Evolutionary conservation across 2,797 vertebrate genomes (phyloP).

Genomic region (Chloroceryle amazona): DNA sequence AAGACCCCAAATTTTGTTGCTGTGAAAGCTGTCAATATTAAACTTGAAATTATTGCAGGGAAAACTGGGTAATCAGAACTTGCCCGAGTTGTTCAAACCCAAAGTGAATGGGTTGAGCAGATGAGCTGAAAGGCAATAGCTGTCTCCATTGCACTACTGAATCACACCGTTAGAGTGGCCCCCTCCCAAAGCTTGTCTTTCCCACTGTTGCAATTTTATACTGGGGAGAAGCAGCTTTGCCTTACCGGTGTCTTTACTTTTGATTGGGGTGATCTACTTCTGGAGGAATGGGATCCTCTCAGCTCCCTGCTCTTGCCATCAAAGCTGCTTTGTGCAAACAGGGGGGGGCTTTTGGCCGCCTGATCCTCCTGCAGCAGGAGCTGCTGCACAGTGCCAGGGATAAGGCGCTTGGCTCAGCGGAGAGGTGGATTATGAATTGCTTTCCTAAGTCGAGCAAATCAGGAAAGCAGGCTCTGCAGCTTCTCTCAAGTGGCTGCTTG

Average conservation of each 20-base stretch:
- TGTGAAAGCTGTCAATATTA: background rate
- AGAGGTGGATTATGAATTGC: background rate
- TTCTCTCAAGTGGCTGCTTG: background rate
- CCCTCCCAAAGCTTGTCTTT: background rate
- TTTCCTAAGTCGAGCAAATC: background rate
- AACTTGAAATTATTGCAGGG: background rate
- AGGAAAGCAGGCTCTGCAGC: background rate
- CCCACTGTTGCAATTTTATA: accelerated
- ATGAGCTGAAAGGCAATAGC: background rate
- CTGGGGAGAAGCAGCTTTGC: background rate
- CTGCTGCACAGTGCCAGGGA: background rate
- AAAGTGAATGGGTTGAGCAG: background rate
- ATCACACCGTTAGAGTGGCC: background rate
- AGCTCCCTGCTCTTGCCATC: background rate
- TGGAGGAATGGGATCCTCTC: background rate
- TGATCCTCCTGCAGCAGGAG: background rate
- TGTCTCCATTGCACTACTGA: background rate
- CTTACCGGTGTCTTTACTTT: background rate
- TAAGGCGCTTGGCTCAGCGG: background rate
- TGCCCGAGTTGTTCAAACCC: background rate
- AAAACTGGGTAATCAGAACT: background rate
- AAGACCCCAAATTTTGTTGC: background rate
- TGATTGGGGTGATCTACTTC: background rate
- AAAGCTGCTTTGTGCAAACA: background rate
- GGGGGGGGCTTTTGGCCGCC: background rate